These are phyloP conservation scores for Polietes domitor DNA, from an alignment of 2,888 invertebrate genomes.

Conservation along the genomic window DNA sequence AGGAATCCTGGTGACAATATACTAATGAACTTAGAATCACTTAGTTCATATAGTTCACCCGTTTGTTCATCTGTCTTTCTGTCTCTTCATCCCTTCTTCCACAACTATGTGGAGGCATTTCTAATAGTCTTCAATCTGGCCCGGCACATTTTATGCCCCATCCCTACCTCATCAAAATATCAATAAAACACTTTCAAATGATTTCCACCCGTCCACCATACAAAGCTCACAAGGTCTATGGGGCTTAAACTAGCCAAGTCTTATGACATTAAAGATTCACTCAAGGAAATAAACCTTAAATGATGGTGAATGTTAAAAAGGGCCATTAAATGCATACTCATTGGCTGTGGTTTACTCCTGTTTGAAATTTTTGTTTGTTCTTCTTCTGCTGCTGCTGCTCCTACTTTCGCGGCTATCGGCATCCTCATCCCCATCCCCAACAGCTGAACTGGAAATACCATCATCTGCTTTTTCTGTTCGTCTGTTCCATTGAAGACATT, in stretches of 20 bases:
- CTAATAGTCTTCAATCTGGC: too few relatives aligned
- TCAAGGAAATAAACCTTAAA: constrained; percentile 66
- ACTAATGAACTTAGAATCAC: too few relatives aligned
- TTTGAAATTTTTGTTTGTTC: constrained; percentile 15
- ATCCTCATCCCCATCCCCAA: constrained; percentile 30
- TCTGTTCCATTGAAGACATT: constrained; percentile 51
- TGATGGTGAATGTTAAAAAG: constrained; percentile 62
- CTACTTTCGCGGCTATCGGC: constrained; percentile 39
- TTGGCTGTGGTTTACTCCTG: constrained; percentile 47
- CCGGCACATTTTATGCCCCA: neutral
- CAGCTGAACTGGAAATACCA: neutral
- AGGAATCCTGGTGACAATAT: too few relatives aligned
- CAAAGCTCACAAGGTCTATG: too few relatives aligned
- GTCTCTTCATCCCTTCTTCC: too few relatives aligned
- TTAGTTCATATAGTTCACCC: too few relatives aligned
- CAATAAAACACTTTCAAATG: too few relatives aligned
- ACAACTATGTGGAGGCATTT: too few relatives aligned
- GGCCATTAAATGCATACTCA: constrained; percentile 62
- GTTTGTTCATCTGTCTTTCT: too few relatives aligned
- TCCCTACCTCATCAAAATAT: neutral
- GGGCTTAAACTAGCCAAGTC: constrained; percentile 27
- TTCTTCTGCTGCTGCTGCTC: neutral
- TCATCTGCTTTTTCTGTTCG: constrained; percentile 32
- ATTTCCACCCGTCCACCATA: neutral
- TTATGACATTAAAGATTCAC: constrained; percentile 69